Base-by-base conservation (phyloP, 1,140 invertebrate genomes). In the Cydia strobilella region DNA sequence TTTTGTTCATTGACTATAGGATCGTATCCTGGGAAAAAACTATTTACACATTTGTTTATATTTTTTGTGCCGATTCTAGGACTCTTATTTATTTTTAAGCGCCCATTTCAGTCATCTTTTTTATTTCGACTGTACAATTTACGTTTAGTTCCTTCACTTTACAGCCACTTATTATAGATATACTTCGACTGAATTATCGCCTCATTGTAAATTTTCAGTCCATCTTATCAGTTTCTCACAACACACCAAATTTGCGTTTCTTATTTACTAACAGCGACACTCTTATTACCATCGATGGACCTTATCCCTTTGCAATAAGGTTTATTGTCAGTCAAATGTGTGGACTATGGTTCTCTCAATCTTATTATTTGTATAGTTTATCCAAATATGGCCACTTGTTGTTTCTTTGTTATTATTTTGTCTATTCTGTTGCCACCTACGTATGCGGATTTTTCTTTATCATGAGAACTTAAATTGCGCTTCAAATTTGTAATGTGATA, bases 141-240 rank as follows among this genome's bases (percentile, higher is more conserved):
- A 66, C 65, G 65, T 69, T n/a, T 59, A 12, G 54, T 69, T 69
- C 31, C 65, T 69, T 20, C 23, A 69, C 27, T 69, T 69, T 42
- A 69, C 27, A 69, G 27, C 65, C 65, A 69, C 65, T 69, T 69
- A 69, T 69, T 69, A 35, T 69, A n/a, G n/a, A n/a, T n/a, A 69
- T 69, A 69, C 65, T 80, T 76, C 76, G 72, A 81, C 76, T 31
- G 65, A 77, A 85, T 87, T 87, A 86, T 83, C 76, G 20, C 9
- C 63, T 39, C 27, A 76, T 79, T 82, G 82, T 82, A 87, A 87
- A 83, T 81, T 65, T 66, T 80, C 75, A 75, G 74, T 69, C 35
- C 31, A 74, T 76, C 77, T 31, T 75, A 78, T 77, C 76, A 59
- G 54, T 59, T 71, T 77, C 83, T 82, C 80, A 77, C 80, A 45